These are phyloP conservation scores for Avahi laniger DNA, from an alignment of 2,797 vertebrate species.

Conservation along the genomic window DNA sequence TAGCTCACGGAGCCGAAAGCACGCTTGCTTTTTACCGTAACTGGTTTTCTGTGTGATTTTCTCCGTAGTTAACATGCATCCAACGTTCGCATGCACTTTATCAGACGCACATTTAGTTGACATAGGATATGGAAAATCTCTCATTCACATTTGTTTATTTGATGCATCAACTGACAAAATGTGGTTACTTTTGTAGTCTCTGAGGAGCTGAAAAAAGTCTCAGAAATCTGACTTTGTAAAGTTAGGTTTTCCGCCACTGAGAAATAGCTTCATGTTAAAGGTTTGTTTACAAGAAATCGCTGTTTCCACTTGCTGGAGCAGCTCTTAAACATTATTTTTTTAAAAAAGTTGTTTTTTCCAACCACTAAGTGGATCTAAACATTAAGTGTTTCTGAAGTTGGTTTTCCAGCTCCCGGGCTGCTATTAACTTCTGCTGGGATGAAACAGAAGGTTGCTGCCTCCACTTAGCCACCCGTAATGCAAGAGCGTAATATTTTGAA, in stretches of 20 bases:
- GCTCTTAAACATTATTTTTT: conserved; percentile 62
- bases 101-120: conserved; percentile 72
- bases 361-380: conserved; percentile 89
- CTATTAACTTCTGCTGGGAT: conserved; percentile 82
- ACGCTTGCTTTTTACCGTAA: not conserved
- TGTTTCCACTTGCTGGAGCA: conserved; percentile 86
- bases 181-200: conserved; percentile 79
- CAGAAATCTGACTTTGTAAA: conserved; percentile 83
- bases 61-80: not conserved
- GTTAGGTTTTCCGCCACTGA: conserved; percentile 84
- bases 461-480: conserved; percentile 45
- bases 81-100: not conserved
- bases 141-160: conserved; percentile 79
- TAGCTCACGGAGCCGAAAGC: not conserved
- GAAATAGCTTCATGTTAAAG: conserved; percentile 84
- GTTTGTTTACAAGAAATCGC: conserved; percentile 88
- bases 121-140: conserved; percentile 84
- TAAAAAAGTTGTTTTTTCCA: conserved; percentile 86
- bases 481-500: conserved; percentile 52
- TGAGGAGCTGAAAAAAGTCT: conserved; percentile 77
- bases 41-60: not conserved
- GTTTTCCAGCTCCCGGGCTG: conserved; percentile 84
- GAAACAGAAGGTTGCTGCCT: conserved; percentile 60
- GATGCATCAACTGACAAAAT: conserved; percentile 82
- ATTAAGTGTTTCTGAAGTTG: conserved; percentile 85